Percentiles rank a stretch among this genome's conserved stretches.
phyloP scores from a whole-genome alignment of 2,797 vertebrate species.

The Florisuga fusca region DNA sequence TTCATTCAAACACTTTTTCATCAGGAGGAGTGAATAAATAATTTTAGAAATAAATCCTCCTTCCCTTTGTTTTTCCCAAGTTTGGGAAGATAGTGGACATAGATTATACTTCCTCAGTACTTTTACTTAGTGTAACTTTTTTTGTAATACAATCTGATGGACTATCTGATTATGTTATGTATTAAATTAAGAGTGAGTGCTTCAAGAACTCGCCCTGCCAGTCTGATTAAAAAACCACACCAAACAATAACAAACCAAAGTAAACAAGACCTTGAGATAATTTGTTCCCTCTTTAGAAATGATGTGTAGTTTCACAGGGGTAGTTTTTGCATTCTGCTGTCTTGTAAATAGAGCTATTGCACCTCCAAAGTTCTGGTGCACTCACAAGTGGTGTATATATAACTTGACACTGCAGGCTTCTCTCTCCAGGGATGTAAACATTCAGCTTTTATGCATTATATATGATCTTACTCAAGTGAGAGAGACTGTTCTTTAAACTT shows the following conservation, averaged over 20 bases:
- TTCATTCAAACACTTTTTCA: background rate
- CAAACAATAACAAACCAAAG: background rate
- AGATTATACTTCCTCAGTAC: background rate
- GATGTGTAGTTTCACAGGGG: background rate
- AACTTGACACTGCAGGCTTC: background rate
- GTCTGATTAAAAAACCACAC: background rate
- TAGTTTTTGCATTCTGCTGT: background rate
- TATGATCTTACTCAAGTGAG: background rate
- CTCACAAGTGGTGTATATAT: fast-evolving
- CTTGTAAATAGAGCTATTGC: background rate
- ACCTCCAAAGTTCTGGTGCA: background rate
- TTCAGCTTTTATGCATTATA: background rate
- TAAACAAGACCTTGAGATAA: background rate
- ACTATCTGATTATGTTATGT: background rate
- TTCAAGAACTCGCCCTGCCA: background rate
- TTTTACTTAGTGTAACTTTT: background rate
- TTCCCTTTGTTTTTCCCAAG: background rate
- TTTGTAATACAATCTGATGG: background rate
- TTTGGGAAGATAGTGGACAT: background rate
- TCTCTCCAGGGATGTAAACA: background rate
- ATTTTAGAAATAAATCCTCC: background rate
- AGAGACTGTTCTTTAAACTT: background rate
- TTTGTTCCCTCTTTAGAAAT: background rate
- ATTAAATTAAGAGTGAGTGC: background rate
- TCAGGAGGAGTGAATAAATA: background rate